Evolutionary conservation across 1,140 invertebrate genomes (phyloP), one percentile per base, ranked within the genome.

Genomic region (Pseudomyrmex dendroicus): DNA sequence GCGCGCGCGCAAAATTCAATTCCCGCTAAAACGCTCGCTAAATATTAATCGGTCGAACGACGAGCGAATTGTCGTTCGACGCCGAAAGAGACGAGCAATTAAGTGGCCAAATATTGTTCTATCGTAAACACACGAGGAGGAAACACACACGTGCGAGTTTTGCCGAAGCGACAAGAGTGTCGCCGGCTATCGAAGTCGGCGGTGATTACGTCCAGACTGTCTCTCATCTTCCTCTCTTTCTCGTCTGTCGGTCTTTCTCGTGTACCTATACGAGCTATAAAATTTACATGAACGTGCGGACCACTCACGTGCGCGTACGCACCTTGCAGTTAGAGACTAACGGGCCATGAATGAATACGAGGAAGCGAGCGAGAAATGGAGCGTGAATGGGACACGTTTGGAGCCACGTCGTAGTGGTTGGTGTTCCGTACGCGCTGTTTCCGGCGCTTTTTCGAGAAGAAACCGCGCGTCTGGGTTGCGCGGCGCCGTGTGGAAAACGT

Each of bases 271-370:
- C 20, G 82, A 62, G 74, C 85, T 76, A 90, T 90, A 88, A 91
- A 91, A 92, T 92, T 91, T 91, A 85, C 89, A 91, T 90, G 80
- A 85, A 87, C 82, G 73, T 10, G 5, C 20, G 72, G 66, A 35
- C 35, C 0, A 35, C 74, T 86, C 82, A 64, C 82, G 82, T 61
- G 84, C 80, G 82, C 77, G 82, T 83, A 89, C 77, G 82, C 70
- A 87, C 88, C 80, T 35, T 86, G 87, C 83, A 88, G 86, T 88
- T 91, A 80, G 82, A 84, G 86, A 86, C 84, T 89, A 92, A 92
- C 86, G 91, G 86, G 83, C 88, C 90, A 89, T 92, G 91, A 91
- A 92, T 85, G 89, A 88, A 86, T 87, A 84, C 54, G 64, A 52
- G 46, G 12, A 80, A 85, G 57, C 73, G 52, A 59, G 35, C 72